These are phyloP conservation scores for Moxostoma hubbsi DNA, from an alignment of 2,797 vertebrate species.

Conservation along the genomic window DNA sequence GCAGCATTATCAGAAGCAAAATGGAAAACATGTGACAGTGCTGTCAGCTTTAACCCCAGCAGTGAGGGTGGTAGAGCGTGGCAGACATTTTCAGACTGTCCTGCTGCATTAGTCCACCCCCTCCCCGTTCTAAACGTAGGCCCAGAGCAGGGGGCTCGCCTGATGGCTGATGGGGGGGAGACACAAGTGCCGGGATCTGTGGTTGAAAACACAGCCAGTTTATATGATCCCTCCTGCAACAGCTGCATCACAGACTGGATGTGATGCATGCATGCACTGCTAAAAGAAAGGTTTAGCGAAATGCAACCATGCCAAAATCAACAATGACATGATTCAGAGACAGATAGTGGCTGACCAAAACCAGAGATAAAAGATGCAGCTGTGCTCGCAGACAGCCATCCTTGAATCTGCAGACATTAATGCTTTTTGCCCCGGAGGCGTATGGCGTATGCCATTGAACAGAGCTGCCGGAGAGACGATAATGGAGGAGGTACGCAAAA, in stretches of 20 bases:
- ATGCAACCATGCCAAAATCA: constrained; percentile 21
- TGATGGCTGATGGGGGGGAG: constrained; percentile 22
- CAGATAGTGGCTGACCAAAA: constrained; percentile 17
- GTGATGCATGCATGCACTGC: neutral
- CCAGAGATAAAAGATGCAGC: constrained; percentile 36
- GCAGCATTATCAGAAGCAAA: constrained; percentile 22
- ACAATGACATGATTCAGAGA: neutral
- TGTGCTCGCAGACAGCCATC: constrained; percentile 30
- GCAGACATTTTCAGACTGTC: constrained; percentile 53
- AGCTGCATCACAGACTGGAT: constrained; percentile 36
- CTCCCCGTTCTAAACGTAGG: constrained; percentile 16
- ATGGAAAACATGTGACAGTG: constrained; percentile 46
- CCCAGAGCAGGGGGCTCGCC: constrained; percentile 15
- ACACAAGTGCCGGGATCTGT: constrained; percentile 55
- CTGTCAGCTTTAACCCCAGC: constrained; percentile 38
- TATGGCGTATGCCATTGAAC: constrained; percentile 23
- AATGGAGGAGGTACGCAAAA: constrained; percentile 11
- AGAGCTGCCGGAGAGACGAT: neutral
- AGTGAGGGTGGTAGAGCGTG: constrained; percentile 33
- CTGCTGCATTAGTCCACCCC: constrained; percentile 49
- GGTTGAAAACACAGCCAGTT: constrained; percentile 37
- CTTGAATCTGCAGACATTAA: constrained; percentile 35
- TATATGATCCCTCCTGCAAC: constrained; percentile 34
- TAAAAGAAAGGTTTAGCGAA: constrained; percentile 8
- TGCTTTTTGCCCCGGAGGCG: constrained; percentile 63